A percentile compares a stretch with the other conserved stretches of the same genome.
These are phyloP conservation scores for Synanthedon andrenaeformis DNA, from an alignment of 2,888 invertebrate genomes.

Conservation along the genomic window DNA sequence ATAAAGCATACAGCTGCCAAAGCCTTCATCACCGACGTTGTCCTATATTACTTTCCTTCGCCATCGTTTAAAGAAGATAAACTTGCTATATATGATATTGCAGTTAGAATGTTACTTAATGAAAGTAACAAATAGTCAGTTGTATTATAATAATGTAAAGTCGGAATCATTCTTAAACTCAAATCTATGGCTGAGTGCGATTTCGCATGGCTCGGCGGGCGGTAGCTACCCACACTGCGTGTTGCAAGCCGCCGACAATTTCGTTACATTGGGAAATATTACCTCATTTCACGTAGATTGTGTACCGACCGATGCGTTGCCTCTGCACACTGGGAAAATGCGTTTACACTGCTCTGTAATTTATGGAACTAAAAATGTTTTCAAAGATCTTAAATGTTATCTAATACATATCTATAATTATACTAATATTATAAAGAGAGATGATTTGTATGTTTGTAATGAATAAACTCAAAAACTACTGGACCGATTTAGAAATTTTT, in stretches of 20 bases:
- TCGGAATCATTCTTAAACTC: conserved; percentile 1
- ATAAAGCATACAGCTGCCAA: no score
- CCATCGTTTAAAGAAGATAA: no score
- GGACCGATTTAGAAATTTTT: no score
- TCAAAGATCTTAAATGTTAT: neutral
- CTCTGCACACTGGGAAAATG: conserved; percentile 18
- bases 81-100: no score
- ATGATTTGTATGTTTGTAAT: no score
- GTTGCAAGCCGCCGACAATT: conserved; percentile 21
- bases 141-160: neutral
- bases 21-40: no score
- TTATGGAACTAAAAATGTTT: conserved; percentile 1
- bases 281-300: conserved; percentile 31
- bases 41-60: no score
- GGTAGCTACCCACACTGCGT: neutral
- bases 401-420: no score
- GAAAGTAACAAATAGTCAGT: no score
- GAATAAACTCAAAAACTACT: no score
- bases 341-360: conserved; percentile 5
- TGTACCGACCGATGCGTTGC: conserved; percentile 8
- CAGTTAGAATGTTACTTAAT: no score
- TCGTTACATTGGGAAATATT: conserved; percentile 34
- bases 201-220: conserved; percentile 4
- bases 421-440: no score
- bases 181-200: conserved; percentile 2